Evolutionary conservation across 2,888 invertebrate genomes (phyloP).

Genomic region (Clepsis dumicolana): DNA sequence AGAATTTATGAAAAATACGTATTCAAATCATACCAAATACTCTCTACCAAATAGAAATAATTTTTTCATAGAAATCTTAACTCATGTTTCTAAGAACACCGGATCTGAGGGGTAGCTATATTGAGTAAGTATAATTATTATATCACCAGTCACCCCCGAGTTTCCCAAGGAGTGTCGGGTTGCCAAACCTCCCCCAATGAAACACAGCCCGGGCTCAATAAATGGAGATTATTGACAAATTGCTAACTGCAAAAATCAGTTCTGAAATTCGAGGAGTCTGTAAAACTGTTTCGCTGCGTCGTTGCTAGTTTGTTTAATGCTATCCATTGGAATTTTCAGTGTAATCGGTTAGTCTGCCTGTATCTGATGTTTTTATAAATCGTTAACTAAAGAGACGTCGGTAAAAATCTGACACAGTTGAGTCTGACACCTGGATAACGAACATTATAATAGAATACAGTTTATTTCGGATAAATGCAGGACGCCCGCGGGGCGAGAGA

Average conservation of each 20-base stretch:
- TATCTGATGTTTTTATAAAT: background rate
- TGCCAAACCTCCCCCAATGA: constrained; percentile 16
- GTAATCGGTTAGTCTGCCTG: background rate
- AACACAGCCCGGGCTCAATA: constrained; percentile 21
- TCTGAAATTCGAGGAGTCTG: background rate
- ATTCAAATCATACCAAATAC: too few relatives aligned
- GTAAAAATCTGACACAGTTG: background rate
- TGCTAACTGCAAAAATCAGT: constrained; percentile 26
- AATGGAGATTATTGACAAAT: constrained; percentile 32
- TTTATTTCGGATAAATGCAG: too few relatives aligned
- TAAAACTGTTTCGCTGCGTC: background rate
- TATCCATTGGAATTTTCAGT: background rate
- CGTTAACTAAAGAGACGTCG: background rate
- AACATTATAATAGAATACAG: too few relatives aligned
- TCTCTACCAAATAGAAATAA: background rate
- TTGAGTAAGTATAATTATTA: constrained; percentile 24
- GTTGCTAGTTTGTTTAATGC: background rate
- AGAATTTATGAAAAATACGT: too few relatives aligned
- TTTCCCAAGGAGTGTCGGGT: constrained; percentile 17
- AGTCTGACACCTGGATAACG: too few relatives aligned
- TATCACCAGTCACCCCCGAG: constrained; percentile 18
- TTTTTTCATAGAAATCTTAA: background rate
- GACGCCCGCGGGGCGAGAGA: too few relatives aligned
- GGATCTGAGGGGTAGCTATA: background rate
- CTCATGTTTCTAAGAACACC: background rate